These are phyloP conservation scores for Hydropsyche betteni DNA, from an alignment of 2,888 invertebrate genomes.

Conservation along the genomic window DNA sequence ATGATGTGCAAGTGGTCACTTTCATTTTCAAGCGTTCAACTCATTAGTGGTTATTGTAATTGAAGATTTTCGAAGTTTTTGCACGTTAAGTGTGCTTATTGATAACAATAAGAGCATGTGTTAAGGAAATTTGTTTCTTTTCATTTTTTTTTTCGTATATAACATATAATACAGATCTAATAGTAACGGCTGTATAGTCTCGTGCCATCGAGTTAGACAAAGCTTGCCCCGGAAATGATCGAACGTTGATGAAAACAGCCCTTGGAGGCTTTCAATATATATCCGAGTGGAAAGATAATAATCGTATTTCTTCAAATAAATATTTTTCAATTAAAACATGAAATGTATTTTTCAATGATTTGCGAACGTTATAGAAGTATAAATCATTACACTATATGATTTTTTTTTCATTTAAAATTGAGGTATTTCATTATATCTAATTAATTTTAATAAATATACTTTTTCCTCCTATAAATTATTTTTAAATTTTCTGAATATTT, in stretches of 20 bases:
- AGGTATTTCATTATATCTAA: neutral
- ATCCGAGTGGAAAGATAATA: slow-evolving; percentile 6
- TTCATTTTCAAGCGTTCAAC: no score
- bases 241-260: slow-evolving; percentile 18
- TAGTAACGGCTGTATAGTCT: slow-evolving; percentile 41
- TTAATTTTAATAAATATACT: neutral
- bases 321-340: neutral
- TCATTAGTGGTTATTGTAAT: no score
- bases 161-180: slow-evolving; percentile 32
- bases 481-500: neutral
- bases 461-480: neutral
- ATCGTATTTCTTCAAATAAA: neutral
- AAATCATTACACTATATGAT: neutral
- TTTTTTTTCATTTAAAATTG: neutral
- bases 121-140: neutral
- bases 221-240: slow-evolving; percentile 20
- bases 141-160: neutral
- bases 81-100: no score
- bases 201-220: slow-evolving; percentile 41
- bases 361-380: neutral
- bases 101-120: neutral
- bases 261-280: slow-evolving; percentile 19
- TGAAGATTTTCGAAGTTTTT: no score
- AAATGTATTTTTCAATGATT: neutral
- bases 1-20: no score